These are phyloP conservation scores for Agonopterix subpropinquella DNA, from an alignment of 2,888 invertebrate genomes.

Conservation along the genomic window DNA sequence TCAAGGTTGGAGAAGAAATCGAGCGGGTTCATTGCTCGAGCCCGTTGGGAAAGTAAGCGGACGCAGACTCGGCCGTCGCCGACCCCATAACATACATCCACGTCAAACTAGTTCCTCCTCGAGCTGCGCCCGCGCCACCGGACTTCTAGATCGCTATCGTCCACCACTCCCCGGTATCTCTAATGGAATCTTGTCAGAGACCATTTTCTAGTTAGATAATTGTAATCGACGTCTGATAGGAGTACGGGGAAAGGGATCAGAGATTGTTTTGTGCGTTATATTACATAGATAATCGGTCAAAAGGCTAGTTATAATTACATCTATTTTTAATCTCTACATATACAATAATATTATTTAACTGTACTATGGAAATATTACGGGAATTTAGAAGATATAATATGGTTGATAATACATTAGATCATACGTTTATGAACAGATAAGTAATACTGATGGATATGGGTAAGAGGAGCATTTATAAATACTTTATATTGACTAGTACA, in stretches of 20 bases:
- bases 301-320: constrained; percentile 59
- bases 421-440: constrained; percentile 31
- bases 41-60: constrained; percentile 67
- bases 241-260: constrained; percentile 30
- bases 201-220: constrained; percentile 13
- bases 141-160: constrained; percentile 34
- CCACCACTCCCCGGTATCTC: constrained; percentile 21
- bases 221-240: constrained; percentile 12
- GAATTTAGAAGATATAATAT: constrained; percentile 30
- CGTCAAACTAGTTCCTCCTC: constrained; percentile 54
- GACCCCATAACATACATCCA: constrained; percentile 69
- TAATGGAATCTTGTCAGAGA: constrained; percentile 22
- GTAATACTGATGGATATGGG: constrained; percentile 43
- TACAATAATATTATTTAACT: constrained; percentile 43
- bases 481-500: constrained; percentile 66
- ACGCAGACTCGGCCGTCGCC: constrained; percentile 40
- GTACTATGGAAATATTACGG: constrained; percentile 33
- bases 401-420: constrained; percentile 31
- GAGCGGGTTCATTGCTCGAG: constrained; percentile 60
- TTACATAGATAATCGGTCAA: constrained; percentile 71
- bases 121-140: constrained; percentile 23
- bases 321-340: constrained; percentile 45
- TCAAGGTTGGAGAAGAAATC: constrained; percentile 73
- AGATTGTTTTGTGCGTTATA: constrained; percentile 62
- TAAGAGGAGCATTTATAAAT: constrained; percentile 47